phyloP scores from a whole-genome alignment of 1,140 invertebrate genomes.

The Campoletis sonorensis region DNA sequence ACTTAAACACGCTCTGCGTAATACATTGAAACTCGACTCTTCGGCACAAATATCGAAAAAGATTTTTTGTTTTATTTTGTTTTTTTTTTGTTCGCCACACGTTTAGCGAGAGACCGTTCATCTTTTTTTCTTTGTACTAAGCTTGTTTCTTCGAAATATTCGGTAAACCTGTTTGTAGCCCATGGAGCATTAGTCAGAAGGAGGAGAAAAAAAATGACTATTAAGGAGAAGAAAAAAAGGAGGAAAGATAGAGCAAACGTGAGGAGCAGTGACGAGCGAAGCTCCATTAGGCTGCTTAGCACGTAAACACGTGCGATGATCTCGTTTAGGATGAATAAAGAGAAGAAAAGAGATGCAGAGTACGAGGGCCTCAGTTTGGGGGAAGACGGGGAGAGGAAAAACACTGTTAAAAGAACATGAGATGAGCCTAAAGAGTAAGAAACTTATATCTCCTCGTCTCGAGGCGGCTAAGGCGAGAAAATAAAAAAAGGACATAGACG shows the following conservation, averaged over 20 bases:
- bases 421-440: slow-evolving; percentile 10
- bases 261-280: slow-evolving; percentile 54
- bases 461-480: neutral
- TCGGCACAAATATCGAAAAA: slow-evolving; percentile 18
- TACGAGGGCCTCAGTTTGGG: neutral
- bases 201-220: neutral
- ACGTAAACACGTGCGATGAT: slow-evolving; percentile 66
- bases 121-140: slow-evolving; percentile 24
- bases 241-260: neutral
- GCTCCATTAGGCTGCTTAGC: slow-evolving; percentile 70
- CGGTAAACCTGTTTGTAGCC: slow-evolving; percentile 47
- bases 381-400: slow-evolving; percentile 7
- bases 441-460: neutral
- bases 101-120: neutral
- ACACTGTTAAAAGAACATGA: slow-evolving; percentile 18
- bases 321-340: slow-evolving; percentile 62
- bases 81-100: neutral
- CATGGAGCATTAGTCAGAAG: neutral
- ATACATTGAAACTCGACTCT: neutral
- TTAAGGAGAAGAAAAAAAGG: neutral
- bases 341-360: slow-evolving; percentile 22
- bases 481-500: neutral
- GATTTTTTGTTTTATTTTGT: slow-evolving; percentile 20
- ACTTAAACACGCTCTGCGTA: neutral
- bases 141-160: slow-evolving; percentile 48